Evolutionary conservation across 2,113 vertebrate genomes (phyloP), one percentile per base, ranked within the genome.

Genomic region (Ardeotis arabs): DNA sequence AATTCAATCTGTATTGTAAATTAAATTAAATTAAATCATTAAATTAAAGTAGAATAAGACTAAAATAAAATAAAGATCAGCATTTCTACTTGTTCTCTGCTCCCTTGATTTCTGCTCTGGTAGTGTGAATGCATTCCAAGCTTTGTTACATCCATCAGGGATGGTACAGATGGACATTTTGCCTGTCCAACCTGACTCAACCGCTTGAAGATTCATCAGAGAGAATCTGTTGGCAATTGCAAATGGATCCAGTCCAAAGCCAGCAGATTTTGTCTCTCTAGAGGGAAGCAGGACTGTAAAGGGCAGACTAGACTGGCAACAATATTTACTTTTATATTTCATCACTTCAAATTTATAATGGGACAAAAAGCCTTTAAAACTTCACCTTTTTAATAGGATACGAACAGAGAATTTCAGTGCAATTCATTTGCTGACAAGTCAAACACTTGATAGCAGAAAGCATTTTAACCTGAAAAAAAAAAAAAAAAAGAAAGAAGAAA

Each of bases 291-390:
- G 89, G 91, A 97, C 95, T 96, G 90, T 93, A 98, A 98, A 97
- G 96, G 96, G 90, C 96, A 97, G 88, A 58, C 73, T 91, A 97
- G 82, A 97, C 91, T 96, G 91, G 97, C 94, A 97, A 96, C 97
- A 98, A 97, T 97, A 97, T 98, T 98, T 96, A 97, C 94, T 97
- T 97, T 96, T 96, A 90, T 96, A 96, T 98, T 98, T 98, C 91
- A 97, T 96, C 94, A 87, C 80, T 96, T 96, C 64, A 82, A 66
- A 96, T 97, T 90, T 95, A 85, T 86, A 96, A 95, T 83, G 67
- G 90, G 72, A 66, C 55, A 92, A 95, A 97, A 96, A 68, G 70
- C 39, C 66, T 89, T 94, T 95, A 97, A 95, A 97, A 93, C 66
- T 69, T 95, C 93, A 95, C 96, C 94, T 97, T 97, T 96, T 93